Base-by-base conservation (phyloP, 2,888 invertebrate species). In the Agonum fuliginosum region DNA sequence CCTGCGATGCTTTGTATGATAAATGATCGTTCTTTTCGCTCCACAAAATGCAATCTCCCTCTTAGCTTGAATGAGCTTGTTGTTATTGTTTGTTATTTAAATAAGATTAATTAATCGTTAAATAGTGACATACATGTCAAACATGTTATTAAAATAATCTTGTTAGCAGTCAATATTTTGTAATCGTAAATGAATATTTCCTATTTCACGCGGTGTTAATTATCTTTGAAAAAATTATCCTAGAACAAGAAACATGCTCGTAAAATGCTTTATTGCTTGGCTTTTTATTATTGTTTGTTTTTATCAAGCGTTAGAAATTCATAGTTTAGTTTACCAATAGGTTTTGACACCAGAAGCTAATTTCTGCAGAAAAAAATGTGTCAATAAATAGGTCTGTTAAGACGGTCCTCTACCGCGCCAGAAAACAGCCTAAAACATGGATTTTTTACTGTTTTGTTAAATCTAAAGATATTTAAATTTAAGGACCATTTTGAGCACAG, bases 61-160 rank as follows among this genome's bases (percentile, higher is more conserved):
- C n/a, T n/a, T n/a, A n/a, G n/a, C n/a, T n/a, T n/a, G n/a, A n/a
- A n/a, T n/a, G n/a, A n/a, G n/a, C n/a, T 14, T 62, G 6, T 8
- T 27, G 5, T 27, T 27, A 62, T 27, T 62, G 62, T 27, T 65
- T 43, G n/a, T n/a, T 67, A 67, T 67, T 17, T 20, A 19, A 19
- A n/a, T 17, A 41, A 20, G 67, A 67, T 67, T 67, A 67, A 67
- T 41, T 67, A 22, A 41, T 41, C 20, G 41, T 41, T 19, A 41
- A 65, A 22, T 54, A 65, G 20, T 65, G 34, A 65, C 65, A 65
- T 41, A 37, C 22, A 41, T 67, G 67, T 67, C 67, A 67, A 67
- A 67, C 41, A 67, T 20, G 67, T 41, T 67, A 54, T 72, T 51
- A 72, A 48, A 37, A 37, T 48, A 72, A 54, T 54, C 19, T 72